Conservation (phyloP, 2,888 invertebrate species). For the Eucera pruinosa region DNA sequence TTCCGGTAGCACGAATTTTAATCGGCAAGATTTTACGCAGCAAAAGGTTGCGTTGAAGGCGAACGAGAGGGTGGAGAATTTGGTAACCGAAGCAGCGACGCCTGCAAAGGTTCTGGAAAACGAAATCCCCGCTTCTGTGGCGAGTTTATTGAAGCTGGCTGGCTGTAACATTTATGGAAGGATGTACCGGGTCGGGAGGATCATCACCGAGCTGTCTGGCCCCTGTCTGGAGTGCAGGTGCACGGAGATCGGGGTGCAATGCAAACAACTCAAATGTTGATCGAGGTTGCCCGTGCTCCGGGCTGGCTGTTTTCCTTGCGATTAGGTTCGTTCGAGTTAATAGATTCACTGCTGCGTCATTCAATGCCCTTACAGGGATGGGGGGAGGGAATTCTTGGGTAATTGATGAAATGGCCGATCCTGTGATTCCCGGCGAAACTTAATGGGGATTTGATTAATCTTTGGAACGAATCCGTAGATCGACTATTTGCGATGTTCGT, state of each 20-base stretch:
- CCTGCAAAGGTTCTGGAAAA: conserved; percentile 70
- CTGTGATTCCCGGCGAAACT: too few relatives aligned
- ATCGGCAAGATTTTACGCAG: too few relatives aligned
- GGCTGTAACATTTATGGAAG: conserved; percentile 96
- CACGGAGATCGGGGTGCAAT: conserved; percentile 94
- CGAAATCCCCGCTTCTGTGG: conserved; percentile 80
- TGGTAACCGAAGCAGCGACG: conserved; percentile 50
- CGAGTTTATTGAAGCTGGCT: conserved; percentile 90
- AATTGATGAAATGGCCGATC: neutral
- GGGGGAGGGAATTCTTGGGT: neutral
- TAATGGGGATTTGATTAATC: too few relatives aligned
- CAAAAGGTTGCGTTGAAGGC: neutral
- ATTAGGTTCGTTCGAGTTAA: conserved; percentile 27
- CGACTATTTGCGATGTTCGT: too few relatives aligned
- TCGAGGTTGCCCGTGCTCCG: conserved; percentile 17
- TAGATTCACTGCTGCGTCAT: conserved; percentile 25
- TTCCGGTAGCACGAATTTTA: too few relatives aligned
- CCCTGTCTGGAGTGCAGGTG: conserved; percentile 94
- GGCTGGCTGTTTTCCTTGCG: conserved; percentile 25
- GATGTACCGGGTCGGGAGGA: conserved; percentile 93
- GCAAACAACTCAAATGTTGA: conserved; percentile 88
- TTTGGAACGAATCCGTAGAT: too few relatives aligned
- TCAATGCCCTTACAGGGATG: neutral
- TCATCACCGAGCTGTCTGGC: conserved; percentile 92
- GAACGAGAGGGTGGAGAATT: conserved; percentile 26